Base-by-base conservation (phyloP, 2,797 vertebrate species). In the Semaprochilodus insignis region DNA sequence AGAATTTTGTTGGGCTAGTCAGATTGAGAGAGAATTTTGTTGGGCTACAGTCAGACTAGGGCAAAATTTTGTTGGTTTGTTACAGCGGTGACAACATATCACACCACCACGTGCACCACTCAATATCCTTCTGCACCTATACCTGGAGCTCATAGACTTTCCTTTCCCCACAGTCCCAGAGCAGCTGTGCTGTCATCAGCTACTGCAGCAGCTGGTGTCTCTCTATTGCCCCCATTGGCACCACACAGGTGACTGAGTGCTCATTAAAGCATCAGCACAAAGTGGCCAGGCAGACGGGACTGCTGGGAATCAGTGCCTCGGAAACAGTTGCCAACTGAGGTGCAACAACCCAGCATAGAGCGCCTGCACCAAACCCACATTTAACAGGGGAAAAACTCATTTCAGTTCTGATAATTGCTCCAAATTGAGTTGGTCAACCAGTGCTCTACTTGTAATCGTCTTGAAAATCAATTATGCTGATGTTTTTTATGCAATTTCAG, bases 181-280 rank as follows among this genome's bases (percentile, higher is more conserved):
- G 65, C 52, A 40, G 19, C 75, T 73, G 52, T 55, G 27, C 27
- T 77, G 79, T 80, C 44, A 80, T 62, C 54, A 76, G 27, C 62
- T 85, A 81, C 80, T 59, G 69, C 77, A 65, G 51, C 72, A 77
- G 72, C 63, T 82, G 80, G 27, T 81, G 31, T 54, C 31, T 36
- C 31, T 25, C 65, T 74, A 66, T 55, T 74, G 80, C 34, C 72
- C 63, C 40, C 27, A 0, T 25, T 71, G 74, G 55, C 74, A 63
- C 67, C 40, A 19, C 74, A 75, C 82, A 84, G 72, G 60, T 82
- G 79, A 77, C 74, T 74, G 48, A 54, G 59, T 27, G 27, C 74
- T 79, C 74, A 84, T 86, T 84, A 84, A 86, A 82, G 69, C 40
- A 73, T 84, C 80, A 73, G 77, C 69, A 79, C 77, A 77, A 75